Evolutionary conservation across 2,888 invertebrate genomes (phyloP).

Genomic region (Coenonympha glycerion): DNA sequence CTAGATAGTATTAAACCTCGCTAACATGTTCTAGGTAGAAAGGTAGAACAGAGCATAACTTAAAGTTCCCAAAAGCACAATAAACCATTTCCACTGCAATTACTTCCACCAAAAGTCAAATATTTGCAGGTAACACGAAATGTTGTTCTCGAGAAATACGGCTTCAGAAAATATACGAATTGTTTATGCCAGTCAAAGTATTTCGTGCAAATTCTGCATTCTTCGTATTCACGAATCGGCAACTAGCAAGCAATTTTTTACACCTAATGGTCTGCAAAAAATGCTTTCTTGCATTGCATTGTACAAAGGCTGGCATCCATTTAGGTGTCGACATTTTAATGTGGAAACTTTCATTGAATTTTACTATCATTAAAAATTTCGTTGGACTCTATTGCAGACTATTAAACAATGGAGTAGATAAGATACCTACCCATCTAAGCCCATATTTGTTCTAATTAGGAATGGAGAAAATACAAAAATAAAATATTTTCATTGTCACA

Average conservation of each 20-base stretch:
- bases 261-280: not conserved
- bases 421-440: not conserved
- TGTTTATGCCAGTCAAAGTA: not conserved
- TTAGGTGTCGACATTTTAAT: not conserved
- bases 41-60: too few relatives aligned
- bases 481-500: too few relatives aligned
- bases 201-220: not conserved
- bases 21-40: too few relatives aligned
- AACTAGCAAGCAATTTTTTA: not conserved
- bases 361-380: not conserved
- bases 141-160: not conserved
- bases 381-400: not conserved
- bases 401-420: not conserved
- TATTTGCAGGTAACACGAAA: not conserved
- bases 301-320: not conserved
- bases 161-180: not conserved
- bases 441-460: not conserved
- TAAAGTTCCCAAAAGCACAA: too few relatives aligned
- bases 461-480: too few relatives aligned
- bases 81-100: too few relatives aligned
- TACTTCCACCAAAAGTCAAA: too few relatives aligned
- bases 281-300: not conserved
- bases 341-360: not conserved
- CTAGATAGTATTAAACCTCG: too few relatives aligned
- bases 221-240: not conserved